Evolutionary conservation across 2,113 vertebrate genomes (phyloP).

Genomic region (Xyrauchen texanus): DNA sequence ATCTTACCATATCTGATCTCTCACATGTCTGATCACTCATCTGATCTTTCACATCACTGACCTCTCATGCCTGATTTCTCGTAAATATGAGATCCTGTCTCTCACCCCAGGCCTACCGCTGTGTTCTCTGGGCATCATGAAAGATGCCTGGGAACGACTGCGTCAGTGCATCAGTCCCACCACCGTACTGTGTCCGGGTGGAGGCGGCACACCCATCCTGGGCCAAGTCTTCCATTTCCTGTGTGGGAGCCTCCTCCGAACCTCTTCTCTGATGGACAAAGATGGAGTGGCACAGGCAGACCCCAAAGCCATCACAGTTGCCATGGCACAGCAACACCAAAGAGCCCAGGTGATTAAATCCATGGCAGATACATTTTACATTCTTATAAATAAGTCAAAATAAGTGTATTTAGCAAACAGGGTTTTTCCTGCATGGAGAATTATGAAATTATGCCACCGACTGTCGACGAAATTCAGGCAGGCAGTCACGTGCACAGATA

Average conservation of each 20-base stretch:
- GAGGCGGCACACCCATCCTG: constrained; percentile 68
- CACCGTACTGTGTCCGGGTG: constrained; percentile 51
- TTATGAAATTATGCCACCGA: too few species aligned
- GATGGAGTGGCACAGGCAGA: constrained; percentile 67
- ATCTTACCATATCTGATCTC: too few species aligned
- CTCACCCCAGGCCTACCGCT: constrained; percentile 68
- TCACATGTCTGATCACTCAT: too few species aligned
- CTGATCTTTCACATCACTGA: too few species aligned
- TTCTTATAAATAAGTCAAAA: too few species aligned
- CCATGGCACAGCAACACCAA: constrained; percentile 78
- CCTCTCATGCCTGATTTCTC: background rate
- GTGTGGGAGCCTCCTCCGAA: constrained; percentile 67
- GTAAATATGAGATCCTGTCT: background rate
- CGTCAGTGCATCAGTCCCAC: constrained; percentile 77
- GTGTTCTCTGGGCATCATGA: constrained; percentile 80
- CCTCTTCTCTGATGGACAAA: constrained; percentile 53
- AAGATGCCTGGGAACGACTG: constrained; percentile 78
- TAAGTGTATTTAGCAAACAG: too few species aligned
- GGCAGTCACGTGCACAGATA: too few species aligned
- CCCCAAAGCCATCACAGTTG: constrained; percentile 72
- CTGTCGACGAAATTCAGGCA: too few species aligned
- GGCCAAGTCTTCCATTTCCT: constrained; percentile 76
- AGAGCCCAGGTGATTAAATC: constrained; percentile 71
- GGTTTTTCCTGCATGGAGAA: too few species aligned
- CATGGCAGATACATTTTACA: background rate